A percentile compares a stretch with the other conserved stretches of the same genome.
phyloP scores from a whole-genome alignment of 1,140 invertebrate species.

The Aphis gossypii region DNA sequence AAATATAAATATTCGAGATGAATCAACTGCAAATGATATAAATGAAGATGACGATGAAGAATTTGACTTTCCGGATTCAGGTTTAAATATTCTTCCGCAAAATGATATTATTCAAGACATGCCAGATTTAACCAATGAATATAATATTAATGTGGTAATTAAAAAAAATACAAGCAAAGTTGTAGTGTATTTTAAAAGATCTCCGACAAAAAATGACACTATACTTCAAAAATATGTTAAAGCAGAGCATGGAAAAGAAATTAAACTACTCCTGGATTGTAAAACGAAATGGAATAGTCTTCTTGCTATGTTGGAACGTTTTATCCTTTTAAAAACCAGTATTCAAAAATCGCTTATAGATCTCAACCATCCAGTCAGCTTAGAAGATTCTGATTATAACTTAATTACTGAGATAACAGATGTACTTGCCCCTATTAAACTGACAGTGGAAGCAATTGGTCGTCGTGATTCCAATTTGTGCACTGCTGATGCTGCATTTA shows the following conservation, averaged over 20 bases:
- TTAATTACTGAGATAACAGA: conserved; percentile 18
- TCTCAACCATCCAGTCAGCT: background rate
- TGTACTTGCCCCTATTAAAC: background rate
- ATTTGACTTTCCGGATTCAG: conserved; percentile 10
- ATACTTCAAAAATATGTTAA: conserved; percentile 16
- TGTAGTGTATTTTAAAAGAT: conserved; percentile 34
- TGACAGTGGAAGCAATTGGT: conserved; percentile 20
- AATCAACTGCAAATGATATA: background rate
- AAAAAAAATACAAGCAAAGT: conserved; percentile 25
- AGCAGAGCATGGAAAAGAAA: too few relatives aligned
- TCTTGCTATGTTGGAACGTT: background rate
- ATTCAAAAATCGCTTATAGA: conserved; percentile 3
- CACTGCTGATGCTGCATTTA: background rate
- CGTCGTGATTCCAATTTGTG: conserved; percentile 21
- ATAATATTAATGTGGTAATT: conserved; percentile 31
- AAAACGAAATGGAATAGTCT: too few relatives aligned
- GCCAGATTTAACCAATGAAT: conserved; percentile 31
- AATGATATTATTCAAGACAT: conserved; percentile 21
- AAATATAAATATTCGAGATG: conserved; percentile 26
- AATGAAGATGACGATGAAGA: conserved; percentile 50
- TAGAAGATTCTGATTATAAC: conserved; percentile 7
- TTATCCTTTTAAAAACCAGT: conserved; percentile 20
- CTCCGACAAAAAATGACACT: conserved; percentile 34
- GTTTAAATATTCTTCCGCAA: conserved; percentile 27
- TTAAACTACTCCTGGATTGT: too few relatives aligned